phyloP scores from a whole-genome alignment of 37 sponge, comb jelly and placozoan genomes.

The Cladorhizidae sp. region DNA sequence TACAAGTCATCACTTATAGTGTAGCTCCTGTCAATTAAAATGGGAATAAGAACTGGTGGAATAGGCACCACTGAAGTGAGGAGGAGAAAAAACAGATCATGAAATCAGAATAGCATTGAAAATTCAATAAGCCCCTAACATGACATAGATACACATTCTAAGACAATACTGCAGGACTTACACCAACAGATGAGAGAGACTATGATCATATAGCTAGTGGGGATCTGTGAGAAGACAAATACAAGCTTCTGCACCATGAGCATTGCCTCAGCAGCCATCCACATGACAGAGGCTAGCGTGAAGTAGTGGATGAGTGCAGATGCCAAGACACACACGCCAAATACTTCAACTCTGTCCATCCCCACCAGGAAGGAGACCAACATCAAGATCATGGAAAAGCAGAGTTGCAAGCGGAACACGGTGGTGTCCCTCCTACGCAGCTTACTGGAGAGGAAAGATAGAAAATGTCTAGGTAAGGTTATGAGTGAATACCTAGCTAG shows the following conservation, averaged over 20 bases:
- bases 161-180: constrained; percentile 9
- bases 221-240: not conserved
- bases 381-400: constrained; percentile 31
- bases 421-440: constrained; percentile 20
- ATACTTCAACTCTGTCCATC: constrained; percentile 1
- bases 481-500: not conserved
- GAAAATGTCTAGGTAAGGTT: not conserved
- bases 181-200: constrained; percentile 54
- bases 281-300: constrained; percentile 30
- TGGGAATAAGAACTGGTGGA: constrained; percentile 30
- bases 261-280: constrained; percentile 41
- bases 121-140: not conserved
- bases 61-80: constrained; percentile 41
- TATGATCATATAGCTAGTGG: not conserved
- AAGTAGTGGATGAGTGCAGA: constrained; percentile 59
- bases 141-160: not conserved
- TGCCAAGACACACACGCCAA: constrained; percentile 20
- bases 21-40: constrained; percentile 9
- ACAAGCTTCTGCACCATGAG: constrained; percentile 40
- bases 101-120: not conserved
- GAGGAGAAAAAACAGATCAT: not conserved
- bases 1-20: constrained; percentile 10
- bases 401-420: constrained; percentile 44
- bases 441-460: constrained; percentile 24
- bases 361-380: constrained; percentile 39